A percentile compares a stretch with the other conserved stretches of the same genome.
phyloP scores from a whole-genome alignment of 2,888 invertebrate species.

The Drosophila anceps region DNA sequence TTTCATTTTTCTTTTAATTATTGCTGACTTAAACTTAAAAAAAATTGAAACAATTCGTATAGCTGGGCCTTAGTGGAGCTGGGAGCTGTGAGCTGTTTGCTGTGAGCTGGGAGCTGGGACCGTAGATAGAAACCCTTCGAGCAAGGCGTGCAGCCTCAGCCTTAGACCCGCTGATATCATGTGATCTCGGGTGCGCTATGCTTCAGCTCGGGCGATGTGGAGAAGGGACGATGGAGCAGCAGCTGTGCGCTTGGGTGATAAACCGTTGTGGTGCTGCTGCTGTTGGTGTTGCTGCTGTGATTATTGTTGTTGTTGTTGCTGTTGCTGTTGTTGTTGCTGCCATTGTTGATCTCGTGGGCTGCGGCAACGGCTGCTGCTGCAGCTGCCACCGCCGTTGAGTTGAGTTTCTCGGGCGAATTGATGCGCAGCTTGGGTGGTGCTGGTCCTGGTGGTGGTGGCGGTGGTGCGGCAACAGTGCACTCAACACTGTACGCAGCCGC shows the following conservation, averaged over 20 bases:
- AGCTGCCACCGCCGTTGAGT: conserved; percentile 79
- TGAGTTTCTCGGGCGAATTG: conserved; percentile 85
- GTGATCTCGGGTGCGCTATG: conserved; percentile 83
- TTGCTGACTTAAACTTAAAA: conserved; percentile 64
- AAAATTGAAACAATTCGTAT: conserved; percentile 76
- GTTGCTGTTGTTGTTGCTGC: conserved; percentile 33
- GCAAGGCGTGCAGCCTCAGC: conserved; percentile 19
- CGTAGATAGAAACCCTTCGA: conserved; percentile 49
- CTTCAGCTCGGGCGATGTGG: conserved; percentile 84
- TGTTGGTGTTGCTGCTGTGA: conserved; percentile 56
- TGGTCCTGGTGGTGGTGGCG: conserved; percentile 26
- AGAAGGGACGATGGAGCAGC: conserved; percentile 84
- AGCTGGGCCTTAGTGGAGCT: conserved; percentile 71
- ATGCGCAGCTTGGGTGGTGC: conserved; percentile 84
- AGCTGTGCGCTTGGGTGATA: conserved; percentile 81
- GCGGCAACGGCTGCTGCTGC: conserved; percentile 63
- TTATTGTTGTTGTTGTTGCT: conserved; percentile 40
- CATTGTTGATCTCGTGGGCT: conserved; percentile 14
- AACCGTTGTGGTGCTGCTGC: conserved; percentile 61
- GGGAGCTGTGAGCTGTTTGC: conserved; percentile 5
- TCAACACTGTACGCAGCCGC: conserved; percentile 78
- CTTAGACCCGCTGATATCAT: conserved; percentile 81
- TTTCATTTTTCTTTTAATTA: conserved; percentile 17
- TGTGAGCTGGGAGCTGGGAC: conserved; percentile 6
- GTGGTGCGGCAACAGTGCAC: conserved; percentile 50